These are phyloP conservation scores for Folsomia candida DNA, from an alignment of 2,888 invertebrate species.

Conservation along the genomic window DNA sequence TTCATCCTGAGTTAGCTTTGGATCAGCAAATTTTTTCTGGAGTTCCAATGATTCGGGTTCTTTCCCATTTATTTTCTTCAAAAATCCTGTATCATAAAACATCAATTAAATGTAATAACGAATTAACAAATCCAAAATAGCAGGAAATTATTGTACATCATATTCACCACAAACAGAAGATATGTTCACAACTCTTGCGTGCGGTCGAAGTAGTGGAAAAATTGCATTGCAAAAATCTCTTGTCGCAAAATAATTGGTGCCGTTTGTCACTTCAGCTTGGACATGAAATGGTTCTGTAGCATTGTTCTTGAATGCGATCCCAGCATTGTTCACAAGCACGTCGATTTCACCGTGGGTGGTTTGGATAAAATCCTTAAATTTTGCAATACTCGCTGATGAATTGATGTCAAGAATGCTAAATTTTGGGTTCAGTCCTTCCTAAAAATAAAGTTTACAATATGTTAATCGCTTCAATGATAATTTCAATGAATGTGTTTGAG, in stretches of 20 bases:
- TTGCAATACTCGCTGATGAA: conserved; percentile 61
- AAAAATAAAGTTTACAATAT: conserved; percentile 29
- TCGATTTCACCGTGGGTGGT: conserved; percentile 67
- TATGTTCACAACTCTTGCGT: conserved; percentile 73
- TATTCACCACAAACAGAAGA: conserved; percentile 68
- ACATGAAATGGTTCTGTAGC: conserved; percentile 44
- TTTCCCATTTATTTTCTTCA: conserved; percentile 63
- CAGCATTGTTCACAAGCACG: conserved; percentile 74
- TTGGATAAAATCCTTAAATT: conserved; percentile 62
- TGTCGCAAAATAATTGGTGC: conserved; percentile 68
- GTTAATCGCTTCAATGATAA: too few species aligned
- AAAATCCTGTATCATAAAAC: conserved; percentile 55
- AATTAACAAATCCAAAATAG: too few species aligned
- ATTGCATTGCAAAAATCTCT: conserved; percentile 65
- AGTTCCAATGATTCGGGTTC: conserved; percentile 54
- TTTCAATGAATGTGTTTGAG: too few species aligned
- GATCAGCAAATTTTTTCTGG: conserved; percentile 60
- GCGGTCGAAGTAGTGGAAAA: conserved; percentile 68
- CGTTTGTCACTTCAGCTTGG: conserved; percentile 70
- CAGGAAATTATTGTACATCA: too few species aligned
- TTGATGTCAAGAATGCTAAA: conserved; percentile 71
- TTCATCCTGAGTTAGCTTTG: conserved; percentile 62
- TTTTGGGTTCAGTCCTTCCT: conserved; percentile 55
- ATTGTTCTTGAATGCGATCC: conserved; percentile 64
- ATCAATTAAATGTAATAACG: too few species aligned